Percentiles rank a stretch among this genome's conserved stretches.
Evolutionary conservation across 2,888 invertebrate genomes (phyloP).

Genomic region (Meteorus colon): DNA sequence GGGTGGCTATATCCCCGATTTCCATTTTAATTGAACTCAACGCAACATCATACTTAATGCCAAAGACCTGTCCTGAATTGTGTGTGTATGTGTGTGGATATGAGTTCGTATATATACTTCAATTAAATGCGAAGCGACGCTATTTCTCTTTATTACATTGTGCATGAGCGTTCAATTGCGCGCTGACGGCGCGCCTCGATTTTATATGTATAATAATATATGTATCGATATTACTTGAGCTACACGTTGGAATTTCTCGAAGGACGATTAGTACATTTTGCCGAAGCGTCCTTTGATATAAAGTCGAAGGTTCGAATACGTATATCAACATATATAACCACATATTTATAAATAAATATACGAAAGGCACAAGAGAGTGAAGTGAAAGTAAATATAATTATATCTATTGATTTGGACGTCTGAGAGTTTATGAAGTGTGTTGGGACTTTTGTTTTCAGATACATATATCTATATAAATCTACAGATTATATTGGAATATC

Average conservation of each 20-base stretch:
- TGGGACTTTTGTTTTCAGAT: neutral
- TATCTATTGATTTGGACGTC: neutral
- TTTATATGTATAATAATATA: conserved; percentile 42
- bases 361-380: neutral
- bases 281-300: conserved; percentile 33
- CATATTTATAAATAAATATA: neutral
- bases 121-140: conserved; percentile 67
- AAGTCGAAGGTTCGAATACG: conserved; percentile 9
- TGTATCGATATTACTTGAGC: conserved; percentile 17
- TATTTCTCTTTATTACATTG: conserved; percentile 65
- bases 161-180: conserved; percentile 56
- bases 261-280: conserved; percentile 41
- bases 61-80: conserved; percentile 59
- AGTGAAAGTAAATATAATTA: neutral
- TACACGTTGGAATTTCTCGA: conserved; percentile 50
- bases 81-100: neutral
- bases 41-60: conserved; percentile 72
- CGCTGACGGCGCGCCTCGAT: conserved; percentile 50
- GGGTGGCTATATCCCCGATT: conserved; percentile 62
- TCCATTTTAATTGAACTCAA: conserved; percentile 73
- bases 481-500: neutral
- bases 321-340: neutral
- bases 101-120: conserved; percentile 59
- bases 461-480: neutral
- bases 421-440: neutral